phyloP scores from a whole-genome alignment of 2,888 invertebrate genomes.

The Globia sparganii region DNA sequence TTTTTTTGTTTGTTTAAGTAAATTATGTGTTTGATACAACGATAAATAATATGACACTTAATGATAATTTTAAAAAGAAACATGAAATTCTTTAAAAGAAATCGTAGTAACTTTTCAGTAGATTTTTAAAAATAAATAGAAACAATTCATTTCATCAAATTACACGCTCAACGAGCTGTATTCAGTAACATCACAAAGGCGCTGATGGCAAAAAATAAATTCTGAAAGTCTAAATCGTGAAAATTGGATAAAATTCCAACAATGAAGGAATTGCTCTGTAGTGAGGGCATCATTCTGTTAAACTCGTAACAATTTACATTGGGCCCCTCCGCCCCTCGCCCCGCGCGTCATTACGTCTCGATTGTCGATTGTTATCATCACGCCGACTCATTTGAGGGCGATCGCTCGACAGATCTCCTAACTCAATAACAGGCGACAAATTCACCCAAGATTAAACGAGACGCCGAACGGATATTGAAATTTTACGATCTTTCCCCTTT shows the following conservation, averaged over 20 bases:
- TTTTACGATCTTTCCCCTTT: slow-evolving; percentile 76
- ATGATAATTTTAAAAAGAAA: background rate
- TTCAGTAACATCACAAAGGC: slow-evolving; percentile 45
- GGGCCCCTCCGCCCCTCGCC: background rate
- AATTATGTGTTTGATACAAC: slow-evolving; percentile 5
- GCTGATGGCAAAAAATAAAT: slow-evolving; percentile 48
- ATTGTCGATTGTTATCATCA: slow-evolving; percentile 73
- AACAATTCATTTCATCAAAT: slow-evolving; percentile 41
- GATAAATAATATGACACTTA: background rate
- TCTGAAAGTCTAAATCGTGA: slow-evolving; percentile 40
- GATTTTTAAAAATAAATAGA: slow-evolving; percentile 11
- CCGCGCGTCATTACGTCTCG: slow-evolving; percentile 64
- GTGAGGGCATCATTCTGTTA: slow-evolving; percentile 57
- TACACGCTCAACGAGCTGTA: slow-evolving; percentile 37
- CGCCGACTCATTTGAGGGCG: slow-evolving; percentile 66
- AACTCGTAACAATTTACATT: slow-evolving; percentile 66
- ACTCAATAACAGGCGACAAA: slow-evolving; percentile 76
- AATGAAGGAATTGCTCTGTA: slow-evolving; percentile 58
- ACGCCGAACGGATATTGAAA: slow-evolving; percentile 80
- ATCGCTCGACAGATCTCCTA: slow-evolving; percentile 63
- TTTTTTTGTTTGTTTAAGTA: background rate
- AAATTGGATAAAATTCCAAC: slow-evolving; percentile 56
- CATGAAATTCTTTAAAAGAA: background rate
- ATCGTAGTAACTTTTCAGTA: background rate
- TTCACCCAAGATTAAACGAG: slow-evolving; percentile 79